phyloP scores from a whole-genome alignment of 2,113 vertebrate genomes.

The Epinephelus cyanopodus region DNA sequence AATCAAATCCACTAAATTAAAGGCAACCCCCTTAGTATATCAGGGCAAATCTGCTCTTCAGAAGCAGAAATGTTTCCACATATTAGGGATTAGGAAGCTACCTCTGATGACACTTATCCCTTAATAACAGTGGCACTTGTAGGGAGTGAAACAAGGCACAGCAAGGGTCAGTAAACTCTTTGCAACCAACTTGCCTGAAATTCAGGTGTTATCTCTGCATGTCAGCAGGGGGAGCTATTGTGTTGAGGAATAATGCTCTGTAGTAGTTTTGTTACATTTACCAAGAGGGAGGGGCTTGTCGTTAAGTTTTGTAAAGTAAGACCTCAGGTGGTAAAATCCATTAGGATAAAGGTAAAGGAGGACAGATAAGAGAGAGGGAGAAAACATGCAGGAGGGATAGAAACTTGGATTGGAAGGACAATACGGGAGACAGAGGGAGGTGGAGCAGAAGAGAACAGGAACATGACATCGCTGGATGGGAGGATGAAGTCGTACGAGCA shows the following conservation, averaged over 20 bases:
- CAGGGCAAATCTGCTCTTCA: background rate
- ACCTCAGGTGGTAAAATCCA: slow-evolving; percentile 69
- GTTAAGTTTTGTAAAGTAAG: slow-evolving; percentile 64
- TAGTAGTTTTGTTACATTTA: slow-evolving; percentile 34
- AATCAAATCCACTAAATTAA: background rate
- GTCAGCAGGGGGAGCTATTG: slow-evolving; percentile 78
- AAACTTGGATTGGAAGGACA: slow-evolving; percentile 22
- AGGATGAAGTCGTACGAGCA: background rate
- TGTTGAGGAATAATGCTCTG: slow-evolving; percentile 30
- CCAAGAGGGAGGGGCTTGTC: slow-evolving; percentile 31
- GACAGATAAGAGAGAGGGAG: slow-evolving; percentile 26
- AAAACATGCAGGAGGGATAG: background rate
- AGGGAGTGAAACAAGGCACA: background rate
- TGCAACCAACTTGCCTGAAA: background rate
- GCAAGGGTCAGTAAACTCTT: background rate
- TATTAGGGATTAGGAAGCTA: background rate
- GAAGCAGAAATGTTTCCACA: background rate
- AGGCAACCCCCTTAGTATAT: background rate
- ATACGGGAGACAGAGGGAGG: background rate
- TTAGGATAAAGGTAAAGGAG: slow-evolving; percentile 59
- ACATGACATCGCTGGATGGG: slow-evolving; percentile 4
- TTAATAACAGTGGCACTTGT: background rate
- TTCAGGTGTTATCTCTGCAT: background rate
- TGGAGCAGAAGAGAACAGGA: slow-evolving; percentile 17
- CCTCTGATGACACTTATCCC: background rate